These are phyloP conservation scores for Rhopalosiphum maidis DNA, from an alignment of 1,140 invertebrate genomes.

Conservation along the genomic window DNA sequence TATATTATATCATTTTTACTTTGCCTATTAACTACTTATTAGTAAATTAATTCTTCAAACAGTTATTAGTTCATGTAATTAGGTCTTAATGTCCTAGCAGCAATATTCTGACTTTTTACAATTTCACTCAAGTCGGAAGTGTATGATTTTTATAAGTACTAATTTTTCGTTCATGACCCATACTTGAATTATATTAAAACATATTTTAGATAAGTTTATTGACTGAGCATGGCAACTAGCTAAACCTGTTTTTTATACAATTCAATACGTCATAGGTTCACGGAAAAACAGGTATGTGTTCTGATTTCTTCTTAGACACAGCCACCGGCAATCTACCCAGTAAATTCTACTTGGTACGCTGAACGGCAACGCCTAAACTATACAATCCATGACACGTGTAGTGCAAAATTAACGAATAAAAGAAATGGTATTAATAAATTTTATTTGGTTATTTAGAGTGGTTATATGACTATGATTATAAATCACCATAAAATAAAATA, in stretches of 20 bases:
- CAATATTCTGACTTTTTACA: background rate
- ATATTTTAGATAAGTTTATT: conserved; percentile 25
- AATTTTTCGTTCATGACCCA: conserved; percentile 6
- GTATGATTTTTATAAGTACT: background rate
- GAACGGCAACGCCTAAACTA: conserved; percentile 14
- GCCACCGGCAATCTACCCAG: background rate
- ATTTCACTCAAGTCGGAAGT: background rate
- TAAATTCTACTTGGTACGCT: conserved; percentile 3
- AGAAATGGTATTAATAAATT: background rate
- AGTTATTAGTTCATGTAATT: background rate
- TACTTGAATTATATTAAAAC: conserved; percentile 29
- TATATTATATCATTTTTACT: background rate
- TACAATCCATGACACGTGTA: conserved; percentile 24
- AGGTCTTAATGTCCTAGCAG: background rate
- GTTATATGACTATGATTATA: background rate
- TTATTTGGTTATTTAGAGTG: background rate
- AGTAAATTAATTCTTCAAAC: background rate
- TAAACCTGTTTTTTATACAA: conserved; percentile 53
- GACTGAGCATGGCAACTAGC: conserved; percentile 35
- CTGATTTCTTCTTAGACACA: conserved; percentile 41
- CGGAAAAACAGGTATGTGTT: conserved; percentile 49
- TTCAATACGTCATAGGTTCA: conserved; percentile 36
- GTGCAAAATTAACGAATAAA: background rate
- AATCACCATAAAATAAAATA: background rate
- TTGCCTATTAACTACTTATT: background rate